Base-by-base conservation (phyloP, 2,888 invertebrate species). In the Formica aserva region DNA sequence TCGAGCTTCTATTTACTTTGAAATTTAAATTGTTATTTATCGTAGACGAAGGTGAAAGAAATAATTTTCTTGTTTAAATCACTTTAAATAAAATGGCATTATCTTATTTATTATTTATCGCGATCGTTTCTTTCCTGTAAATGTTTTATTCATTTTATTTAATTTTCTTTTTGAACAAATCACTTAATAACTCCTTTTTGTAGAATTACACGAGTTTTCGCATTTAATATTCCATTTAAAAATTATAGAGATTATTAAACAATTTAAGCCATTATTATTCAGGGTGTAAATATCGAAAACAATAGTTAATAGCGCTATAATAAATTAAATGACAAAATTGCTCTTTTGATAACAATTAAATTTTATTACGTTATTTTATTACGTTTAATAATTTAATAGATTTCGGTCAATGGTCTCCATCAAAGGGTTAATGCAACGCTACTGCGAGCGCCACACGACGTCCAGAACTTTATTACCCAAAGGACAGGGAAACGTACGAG, bases 381-480 rank as follows among this genome's bases (percentile, higher is more conserved):
- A 52, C n/a, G n/a, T 38, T 6, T 81, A 67, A 32, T 41, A 13
- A 45, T 26, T 80, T 71, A 60, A 13, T 18, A 26, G 9, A 60
- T 71, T 71, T 55, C 26, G 45, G 77, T 29, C 55, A 67, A 52
- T 67, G 29, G 38, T 3, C 18, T 60, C 26, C 35, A 18, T 72
- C 32, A 80, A 71, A 71, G 60, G 35, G 35, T 80, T 60, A 80
- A 80, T 71, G 22, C 45, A 32, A 22, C 55, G 8, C 41, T 62
- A 41, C 9, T 63, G 32, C 38, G 63, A 63, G 55, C 62, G 41
- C 4, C 38, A 45, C n/a, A 32, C 66, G 29, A 32, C 35, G 66
- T 52, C 45, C 6, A 60, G 78, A 63, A 32, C 80, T 88, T 85
- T 82, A 87, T 75, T 71, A 41, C 55, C 65, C 60, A 71, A 45